Evolutionary conservation across 1,140 invertebrate species (phyloP), one percentile per base, ranked within the genome.

Genomic region (Ips typographus): DNA sequence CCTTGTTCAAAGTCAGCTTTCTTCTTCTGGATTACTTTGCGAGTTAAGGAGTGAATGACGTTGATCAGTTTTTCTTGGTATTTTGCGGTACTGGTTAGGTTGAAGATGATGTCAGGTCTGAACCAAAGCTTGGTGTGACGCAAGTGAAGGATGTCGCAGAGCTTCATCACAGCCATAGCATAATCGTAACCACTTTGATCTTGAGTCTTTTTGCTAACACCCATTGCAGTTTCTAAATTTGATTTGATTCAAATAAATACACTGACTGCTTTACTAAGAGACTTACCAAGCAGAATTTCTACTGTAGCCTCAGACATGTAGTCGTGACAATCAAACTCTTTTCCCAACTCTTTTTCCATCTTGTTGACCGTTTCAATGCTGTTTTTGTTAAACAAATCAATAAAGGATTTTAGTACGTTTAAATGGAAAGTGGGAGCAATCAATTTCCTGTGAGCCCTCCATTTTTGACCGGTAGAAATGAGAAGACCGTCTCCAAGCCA

Each of bases 401-500:
- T 90, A 82, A 92, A 93, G 73, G 88, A 90, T 82, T 92, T 93
- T 68, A 93, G 81, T 1, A 92, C 89, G 78, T 92, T 92, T 80
- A 92, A 83, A 77, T 92, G 91, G 87, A 93, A 93, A 74, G 91
- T 92, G 37, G 91, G 91, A 5, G 91, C 90, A 72, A 93, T 93
- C 65, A 93, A 82, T 83, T 92, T 92, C 69, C 91, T 86, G 76
- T 93, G 91, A 8, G 88, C 85, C 36, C 90, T 86, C 91, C 91
- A 93, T 85, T 91, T 92, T 72, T 87, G 86, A 77, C 91, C 91
- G 38, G 85, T 87, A 64, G 90, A 93, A 37, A 94, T 94, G 1
- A 96, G 83, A 2, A 96, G 82, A 60, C 94, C 94, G 73, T 94
- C 88, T 7, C 94, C 94, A 49, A 96, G 85, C 94, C 94, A 96